These are phyloP conservation scores for Mus spicilegus DNA, from an alignment of 2,113 vertebrate species.

Conservation along the genomic window DNA sequence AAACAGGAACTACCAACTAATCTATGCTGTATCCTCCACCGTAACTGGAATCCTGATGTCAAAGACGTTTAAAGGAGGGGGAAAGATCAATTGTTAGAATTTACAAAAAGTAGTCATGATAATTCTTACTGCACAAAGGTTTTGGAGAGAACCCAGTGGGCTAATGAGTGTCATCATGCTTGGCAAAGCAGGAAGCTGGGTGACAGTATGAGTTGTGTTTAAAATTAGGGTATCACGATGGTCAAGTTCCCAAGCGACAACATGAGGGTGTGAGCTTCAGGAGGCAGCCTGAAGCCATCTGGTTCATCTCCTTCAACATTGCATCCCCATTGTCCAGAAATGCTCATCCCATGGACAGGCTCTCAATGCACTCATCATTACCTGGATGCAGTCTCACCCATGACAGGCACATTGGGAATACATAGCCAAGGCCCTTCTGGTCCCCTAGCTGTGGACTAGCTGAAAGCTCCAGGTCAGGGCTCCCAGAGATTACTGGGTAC, in stretches of 20 bases:
- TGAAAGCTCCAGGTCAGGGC: background rate
- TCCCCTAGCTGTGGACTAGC: too few species aligned
- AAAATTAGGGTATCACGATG: background rate
- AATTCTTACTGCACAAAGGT: background rate
- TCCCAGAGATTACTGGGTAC: background rate
- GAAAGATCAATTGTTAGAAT: slow-evolving; percentile 18
- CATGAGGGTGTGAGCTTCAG: background rate
- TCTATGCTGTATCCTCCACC: background rate
- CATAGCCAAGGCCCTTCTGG: background rate
- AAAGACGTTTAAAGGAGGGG: slow-evolving; percentile 51
- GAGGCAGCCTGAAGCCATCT: background rate
- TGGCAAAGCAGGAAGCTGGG: background rate
- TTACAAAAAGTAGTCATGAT: slow-evolving; percentile 17
- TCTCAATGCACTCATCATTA: background rate
- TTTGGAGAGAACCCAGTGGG: slow-evolving; percentile 1
- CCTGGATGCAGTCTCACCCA: background rate
- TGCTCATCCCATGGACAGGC: too few species aligned
- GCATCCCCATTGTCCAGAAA: background rate
- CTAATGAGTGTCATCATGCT: background rate
- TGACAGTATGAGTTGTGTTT: background rate
- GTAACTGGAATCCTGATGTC: slow-evolving; percentile 30
- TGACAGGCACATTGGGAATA: background rate
- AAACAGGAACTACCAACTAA: slow-evolving; percentile 61
- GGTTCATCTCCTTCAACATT: background rate
- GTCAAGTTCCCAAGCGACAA: background rate